Conservation (phyloP, 2,797 vertebrate genomes). For the Hydrophis major region DNA sequence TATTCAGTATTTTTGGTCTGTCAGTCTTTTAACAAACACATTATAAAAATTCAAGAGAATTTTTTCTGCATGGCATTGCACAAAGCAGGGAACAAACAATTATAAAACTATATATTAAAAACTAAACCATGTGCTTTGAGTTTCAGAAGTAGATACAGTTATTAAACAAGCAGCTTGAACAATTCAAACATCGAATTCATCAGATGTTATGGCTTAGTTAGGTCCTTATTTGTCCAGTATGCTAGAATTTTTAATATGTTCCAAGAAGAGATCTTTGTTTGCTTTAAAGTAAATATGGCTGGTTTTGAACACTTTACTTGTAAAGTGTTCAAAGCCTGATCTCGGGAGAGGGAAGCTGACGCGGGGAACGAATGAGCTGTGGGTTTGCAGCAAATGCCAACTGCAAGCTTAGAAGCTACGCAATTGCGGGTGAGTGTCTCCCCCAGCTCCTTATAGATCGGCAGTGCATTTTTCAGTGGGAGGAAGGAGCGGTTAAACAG, state of each 20-base stretch:
- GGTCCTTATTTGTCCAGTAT: constrained; percentile 3
- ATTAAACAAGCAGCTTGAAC: constrained; percentile 34
- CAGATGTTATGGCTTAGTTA: neutral
- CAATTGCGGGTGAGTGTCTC: no score
- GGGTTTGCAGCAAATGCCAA: no score
- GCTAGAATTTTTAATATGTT: constrained; percentile 27
- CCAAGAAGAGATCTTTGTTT: constrained; percentile 12
- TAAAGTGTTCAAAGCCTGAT: neutral
- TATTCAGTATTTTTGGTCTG: neutral
- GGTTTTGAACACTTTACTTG: neutral
- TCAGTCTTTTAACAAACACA: neutral
- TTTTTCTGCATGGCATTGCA: neutral
- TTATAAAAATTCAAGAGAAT: neutral
- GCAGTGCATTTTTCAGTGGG: no score
- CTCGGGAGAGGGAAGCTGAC: no score
- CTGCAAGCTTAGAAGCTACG: no score
- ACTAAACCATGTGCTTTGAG: constrained; percentile 43
- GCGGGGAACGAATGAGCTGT: no score
- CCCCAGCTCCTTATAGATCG: no score
- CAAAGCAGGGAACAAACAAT: neutral
- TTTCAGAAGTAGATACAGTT: constrained; percentile 36
- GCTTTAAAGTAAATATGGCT: neutral
- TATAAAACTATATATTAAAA: constrained; percentile 24
- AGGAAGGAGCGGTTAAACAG: no score
- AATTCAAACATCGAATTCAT: neutral